A percentile compares a stretch with the other conserved stretches of the same genome.
phyloP scores from a whole-genome alignment of 1,140 invertebrate species.

The Archegozetes longisetosus region DNA sequence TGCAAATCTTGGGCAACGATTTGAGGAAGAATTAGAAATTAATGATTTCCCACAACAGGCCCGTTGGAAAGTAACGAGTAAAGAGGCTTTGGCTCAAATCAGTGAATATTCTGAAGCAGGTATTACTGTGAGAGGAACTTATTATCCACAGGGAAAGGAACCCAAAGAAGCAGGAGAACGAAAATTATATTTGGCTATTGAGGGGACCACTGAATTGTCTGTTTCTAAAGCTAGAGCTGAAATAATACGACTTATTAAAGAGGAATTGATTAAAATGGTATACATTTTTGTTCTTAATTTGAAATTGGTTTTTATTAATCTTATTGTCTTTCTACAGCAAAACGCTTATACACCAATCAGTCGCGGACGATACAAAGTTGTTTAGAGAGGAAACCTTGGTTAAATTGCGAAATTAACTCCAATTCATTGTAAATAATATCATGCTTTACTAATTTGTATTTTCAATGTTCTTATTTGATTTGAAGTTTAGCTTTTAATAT shows the following conservation, averaged over 20 bases:
- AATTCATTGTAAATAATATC: too few species aligned
- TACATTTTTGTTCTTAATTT: not conserved
- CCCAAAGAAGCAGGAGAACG: constrained; percentile 58
- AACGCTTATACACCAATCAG: not conserved
- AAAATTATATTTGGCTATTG: constrained; percentile 95
- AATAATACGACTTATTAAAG: constrained; percentile 92
- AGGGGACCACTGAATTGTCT: constrained; percentile 89
- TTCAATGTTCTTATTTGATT: too few species aligned
- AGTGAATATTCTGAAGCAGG: constrained; percentile 98
- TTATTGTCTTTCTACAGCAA: not conserved
- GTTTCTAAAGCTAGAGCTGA: constrained; percentile 96
- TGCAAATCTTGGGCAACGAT: constrained; percentile 43
- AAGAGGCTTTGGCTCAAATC: constrained; percentile 93
- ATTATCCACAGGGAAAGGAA: constrained; percentile 69
- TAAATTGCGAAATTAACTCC: not conserved
- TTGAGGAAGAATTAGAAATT: constrained; percentile 97
- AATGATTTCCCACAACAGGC: constrained; percentile 99
- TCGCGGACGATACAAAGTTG: not conserved
- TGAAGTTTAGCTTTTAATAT: too few species aligned
- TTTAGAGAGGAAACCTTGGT: not conserved
- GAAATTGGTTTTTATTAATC: not conserved
- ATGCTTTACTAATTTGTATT: too few species aligned
- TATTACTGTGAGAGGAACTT: constrained; percentile 94
- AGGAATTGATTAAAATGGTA: constrained; percentile 75
- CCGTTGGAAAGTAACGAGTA: constrained; percentile 93